A percentile compares a stretch with the other conserved stretches of the same genome.
phyloP scores from a whole-genome alignment of 2,113 vertebrate genomes.

The Ptilonorhynchus violaceus region DNA sequence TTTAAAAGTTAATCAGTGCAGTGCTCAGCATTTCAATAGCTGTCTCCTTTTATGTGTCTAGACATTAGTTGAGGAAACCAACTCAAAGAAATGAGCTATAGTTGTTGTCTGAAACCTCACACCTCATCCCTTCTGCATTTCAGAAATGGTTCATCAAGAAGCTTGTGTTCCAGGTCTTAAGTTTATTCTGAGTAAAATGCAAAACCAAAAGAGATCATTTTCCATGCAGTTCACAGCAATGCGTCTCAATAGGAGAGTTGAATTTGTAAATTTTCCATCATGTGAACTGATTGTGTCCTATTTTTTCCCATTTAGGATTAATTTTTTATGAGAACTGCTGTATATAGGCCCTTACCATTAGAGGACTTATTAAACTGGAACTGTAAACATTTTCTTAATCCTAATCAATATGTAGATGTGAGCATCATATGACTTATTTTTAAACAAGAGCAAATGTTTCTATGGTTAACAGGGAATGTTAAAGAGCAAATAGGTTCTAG shows the following conservation, averaged over 20 bases:
- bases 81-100: slow-evolving; percentile 22
- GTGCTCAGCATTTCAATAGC: slow-evolving; percentile 62
- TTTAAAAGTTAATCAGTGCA: slow-evolving; percentile 66
- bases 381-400: not conserved
- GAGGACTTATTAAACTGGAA: not conserved
- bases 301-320: not conserved
- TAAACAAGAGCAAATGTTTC: not conserved
- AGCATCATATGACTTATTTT: not conserved
- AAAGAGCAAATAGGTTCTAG: not conserved
- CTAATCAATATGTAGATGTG: not conserved
- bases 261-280: not conserved
- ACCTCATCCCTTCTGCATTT: not conserved
- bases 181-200: slow-evolving; percentile 3
- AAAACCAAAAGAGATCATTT: not conserved
- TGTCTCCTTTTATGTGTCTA: slow-evolving; percentile 38
- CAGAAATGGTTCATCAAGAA: slow-evolving; percentile 9
- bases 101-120: slow-evolving; percentile 6
- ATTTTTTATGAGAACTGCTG: not conserved
- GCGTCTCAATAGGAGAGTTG: not conserved
- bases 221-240: not conserved
- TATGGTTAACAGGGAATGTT: not conserved
- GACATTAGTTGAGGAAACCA: slow-evolving; percentile 14
- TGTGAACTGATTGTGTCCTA: not conserved
- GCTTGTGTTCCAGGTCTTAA: not conserved
- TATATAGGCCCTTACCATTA: not conserved